Conservation (phyloP, 2,113 vertebrate genomes). For the Python bivittatus region DNA sequence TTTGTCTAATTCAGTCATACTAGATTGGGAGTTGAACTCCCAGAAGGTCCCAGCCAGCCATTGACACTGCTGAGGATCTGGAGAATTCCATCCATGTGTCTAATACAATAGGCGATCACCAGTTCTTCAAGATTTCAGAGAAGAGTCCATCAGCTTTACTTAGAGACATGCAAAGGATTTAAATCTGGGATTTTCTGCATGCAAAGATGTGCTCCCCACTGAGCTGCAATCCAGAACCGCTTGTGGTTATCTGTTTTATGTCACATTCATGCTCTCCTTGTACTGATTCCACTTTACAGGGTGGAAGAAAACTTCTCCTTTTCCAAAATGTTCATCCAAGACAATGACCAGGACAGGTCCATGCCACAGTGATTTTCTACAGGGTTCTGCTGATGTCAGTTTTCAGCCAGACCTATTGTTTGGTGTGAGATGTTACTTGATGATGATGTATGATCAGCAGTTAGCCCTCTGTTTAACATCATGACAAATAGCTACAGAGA, state of each 20-base stretch:
- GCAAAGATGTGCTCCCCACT: neutral
- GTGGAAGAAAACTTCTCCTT: neutral
- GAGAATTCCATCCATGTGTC: neutral
- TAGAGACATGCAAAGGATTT: neutral
- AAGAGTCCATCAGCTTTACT: neutral
- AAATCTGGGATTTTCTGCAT: neutral
- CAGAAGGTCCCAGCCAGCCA: neutral
- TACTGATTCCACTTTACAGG: neutral
- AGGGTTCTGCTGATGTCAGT: neutral
- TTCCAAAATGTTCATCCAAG: neutral
- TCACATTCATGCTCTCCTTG: neutral
- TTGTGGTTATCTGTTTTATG: neutral
- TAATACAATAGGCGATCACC: neutral
- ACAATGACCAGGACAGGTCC: neutral
- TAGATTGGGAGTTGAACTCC: neutral
- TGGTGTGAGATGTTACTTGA: neutral
- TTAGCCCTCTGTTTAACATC: constrained; percentile 37
- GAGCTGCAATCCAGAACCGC: neutral
- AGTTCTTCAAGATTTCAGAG: neutral
- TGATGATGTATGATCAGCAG: constrained; percentile 19
- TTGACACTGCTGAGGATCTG: neutral
- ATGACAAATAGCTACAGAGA: constrained; percentile 35
- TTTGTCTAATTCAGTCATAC: neutral
- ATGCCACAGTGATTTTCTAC: neutral
- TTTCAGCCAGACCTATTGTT: constrained; percentile 15